phyloP scores from a whole-genome alignment of 1,140 invertebrate genomes.

The Halesus radiatus region DNA sequence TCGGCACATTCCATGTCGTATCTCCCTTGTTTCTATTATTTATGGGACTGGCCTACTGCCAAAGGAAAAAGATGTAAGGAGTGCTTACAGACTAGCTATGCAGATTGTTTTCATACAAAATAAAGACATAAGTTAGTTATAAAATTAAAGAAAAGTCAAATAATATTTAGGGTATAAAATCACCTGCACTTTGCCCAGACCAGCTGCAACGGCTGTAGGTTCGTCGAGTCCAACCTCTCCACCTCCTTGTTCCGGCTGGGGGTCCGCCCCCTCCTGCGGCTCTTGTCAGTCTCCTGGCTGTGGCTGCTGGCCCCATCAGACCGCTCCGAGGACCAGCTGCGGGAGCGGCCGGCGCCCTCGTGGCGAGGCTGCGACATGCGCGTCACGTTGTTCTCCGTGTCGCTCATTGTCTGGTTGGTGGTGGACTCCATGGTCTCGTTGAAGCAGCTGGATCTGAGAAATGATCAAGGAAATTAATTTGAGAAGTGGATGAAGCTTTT shows the following conservation, averaged over 20 bases:
- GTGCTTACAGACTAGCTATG: too few species aligned
- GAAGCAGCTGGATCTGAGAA: constrained; percentile 59
- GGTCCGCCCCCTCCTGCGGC: constrained; percentile 49
- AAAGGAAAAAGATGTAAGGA: too few species aligned
- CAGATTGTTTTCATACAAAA: too few species aligned
- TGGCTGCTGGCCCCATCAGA: constrained; percentile 21
- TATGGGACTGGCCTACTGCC: too few species aligned
- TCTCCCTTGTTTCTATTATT: too few species aligned
- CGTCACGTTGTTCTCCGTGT: constrained; percentile 48
- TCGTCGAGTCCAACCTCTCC: constrained; percentile 56
- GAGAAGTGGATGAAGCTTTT: too few species aligned
- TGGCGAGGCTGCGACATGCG: constrained; percentile 35
- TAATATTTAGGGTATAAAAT: constrained; percentile 6
- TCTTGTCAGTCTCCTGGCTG: background rate
- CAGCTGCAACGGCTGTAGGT: constrained; percentile 86
- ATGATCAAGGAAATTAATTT: too few species aligned
- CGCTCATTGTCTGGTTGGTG: constrained; percentile 55
- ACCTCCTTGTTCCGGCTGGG: constrained; percentile 35
- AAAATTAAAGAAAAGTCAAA: too few species aligned
- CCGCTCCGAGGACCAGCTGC: constrained; percentile 48
- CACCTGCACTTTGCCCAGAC: constrained; percentile 94
- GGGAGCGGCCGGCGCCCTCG: background rate
- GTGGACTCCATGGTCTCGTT: constrained; percentile 64
- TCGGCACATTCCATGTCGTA: too few species aligned
- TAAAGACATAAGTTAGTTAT: too few species aligned